phyloP scores from a whole-genome alignment of 2,113 vertebrate genomes.

The Tupaia chinensis region DNA sequence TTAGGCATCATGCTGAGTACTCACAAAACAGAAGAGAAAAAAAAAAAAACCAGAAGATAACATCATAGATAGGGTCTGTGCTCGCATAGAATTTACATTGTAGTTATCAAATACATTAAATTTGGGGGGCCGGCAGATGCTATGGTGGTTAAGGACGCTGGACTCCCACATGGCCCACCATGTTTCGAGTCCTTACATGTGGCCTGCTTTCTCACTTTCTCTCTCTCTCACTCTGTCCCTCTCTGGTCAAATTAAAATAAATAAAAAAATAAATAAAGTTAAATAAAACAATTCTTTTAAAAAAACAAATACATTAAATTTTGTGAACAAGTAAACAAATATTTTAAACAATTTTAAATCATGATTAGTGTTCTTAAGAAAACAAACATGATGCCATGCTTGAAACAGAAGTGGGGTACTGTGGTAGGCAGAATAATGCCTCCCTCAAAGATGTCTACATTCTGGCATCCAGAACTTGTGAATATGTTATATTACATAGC shows the following conservation, averaged over 20 bases:
- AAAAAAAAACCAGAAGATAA: neutral
- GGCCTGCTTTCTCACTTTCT: too few relatives aligned
- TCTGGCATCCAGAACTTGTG: neutral
- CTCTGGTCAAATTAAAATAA: too few relatives aligned
- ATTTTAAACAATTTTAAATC: conserved; percentile 27
- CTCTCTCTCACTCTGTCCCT: too few relatives aligned
- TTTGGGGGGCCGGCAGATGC: too few relatives aligned
- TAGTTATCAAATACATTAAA: neutral
- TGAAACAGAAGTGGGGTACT: neutral
- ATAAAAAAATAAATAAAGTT: too few relatives aligned
- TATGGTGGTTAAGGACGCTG: too few relatives aligned
- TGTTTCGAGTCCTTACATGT: too few relatives aligned
- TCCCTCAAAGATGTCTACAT: neutral
- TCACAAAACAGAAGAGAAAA: too few relatives aligned
- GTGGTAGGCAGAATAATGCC: neutral
- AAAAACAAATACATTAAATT: too few relatives aligned
- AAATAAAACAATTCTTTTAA: too few relatives aligned
- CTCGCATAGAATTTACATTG: neutral
- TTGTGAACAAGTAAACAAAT: neutral
- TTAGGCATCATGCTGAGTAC: neutral
- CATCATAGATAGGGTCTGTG: neutral
- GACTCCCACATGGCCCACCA: too few relatives aligned
- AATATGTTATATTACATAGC: neutral
- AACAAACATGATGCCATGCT: neutral
- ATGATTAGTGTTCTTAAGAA: neutral